Evolutionary conservation across 2,113 vertebrate species (phyloP), one percentile per base, ranked within the genome.

Genomic region (Rutilus rutilus): DNA sequence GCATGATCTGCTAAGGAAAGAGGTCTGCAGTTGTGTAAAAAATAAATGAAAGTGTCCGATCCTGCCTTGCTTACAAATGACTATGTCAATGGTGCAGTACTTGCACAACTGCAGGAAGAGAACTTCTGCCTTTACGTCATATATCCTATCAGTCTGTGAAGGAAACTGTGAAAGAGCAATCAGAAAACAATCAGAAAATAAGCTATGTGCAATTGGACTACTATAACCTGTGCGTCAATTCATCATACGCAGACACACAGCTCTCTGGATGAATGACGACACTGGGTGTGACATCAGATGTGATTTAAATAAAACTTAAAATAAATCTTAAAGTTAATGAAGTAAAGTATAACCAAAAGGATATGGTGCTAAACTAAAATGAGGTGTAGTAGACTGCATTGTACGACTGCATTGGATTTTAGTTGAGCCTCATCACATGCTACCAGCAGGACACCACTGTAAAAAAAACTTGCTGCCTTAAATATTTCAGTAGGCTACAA

Each of bases 81-180:
- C 19, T 69, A 25, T 67, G 10, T n/a, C 69, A 25, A 14, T 47
- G 71, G 23, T 47, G 23, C 39, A 47, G 42, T 74, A n/a, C 69
- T 12, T 45, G 4, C 23, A 74, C 71, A 74, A 15, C 36, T 42
- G 39, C 23, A 47, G 12, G 23, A 74, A 47, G 71, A 74, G 23
- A 74, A 47, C 42, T 17, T 7, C n/a, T 75, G n/a, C 42, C 42
- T 15, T 75, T 50, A 50, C 42, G 42, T 75, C 6, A 74, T 8
- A 25, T 74, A 14, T 27, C 42, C 39, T 47, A 15, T 73, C 42
- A 47, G 42, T 8, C n/a, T 47, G 23, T 75, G 42, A 25, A 50
- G 17, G n/a, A 74, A 74, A 74, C 42, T 47, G n/a, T 75, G n/a
- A 75, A 75, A 50, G n/a, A 4, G n/a, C 73, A 75, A 75, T 75